Evolutionary conservation across 2,113 vertebrate species (phyloP).

Genomic region (Colius striatus): DNA sequence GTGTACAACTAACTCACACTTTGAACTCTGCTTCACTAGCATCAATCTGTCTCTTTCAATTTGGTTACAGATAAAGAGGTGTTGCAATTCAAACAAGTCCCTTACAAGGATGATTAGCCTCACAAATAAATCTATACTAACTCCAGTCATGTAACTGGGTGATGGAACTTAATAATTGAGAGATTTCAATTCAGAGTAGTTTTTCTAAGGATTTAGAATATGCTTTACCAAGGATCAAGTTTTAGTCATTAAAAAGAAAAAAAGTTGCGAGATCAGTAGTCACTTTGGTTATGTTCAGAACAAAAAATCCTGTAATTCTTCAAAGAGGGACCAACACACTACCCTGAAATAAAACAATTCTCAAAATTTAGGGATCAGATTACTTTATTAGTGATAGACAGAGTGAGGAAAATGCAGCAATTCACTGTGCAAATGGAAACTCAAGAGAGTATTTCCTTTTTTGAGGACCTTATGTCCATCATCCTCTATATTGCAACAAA

Average conservation of each 20-base stretch:
- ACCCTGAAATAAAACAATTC: not conserved
- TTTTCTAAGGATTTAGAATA: not conserved
- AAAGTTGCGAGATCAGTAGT: not conserved
- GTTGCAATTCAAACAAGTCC: not conserved
- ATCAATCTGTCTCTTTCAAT: not conserved
- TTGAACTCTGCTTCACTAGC: not conserved
- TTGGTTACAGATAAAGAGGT: not conserved
- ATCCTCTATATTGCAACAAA: not conserved
- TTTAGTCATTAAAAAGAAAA: not conserved
- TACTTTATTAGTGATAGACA: not conserved
- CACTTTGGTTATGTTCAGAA: not conserved
- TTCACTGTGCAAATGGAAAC: not conserved
- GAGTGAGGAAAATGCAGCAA: not conserved
- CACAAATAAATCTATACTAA: not conserved
- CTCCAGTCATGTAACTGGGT: not conserved
- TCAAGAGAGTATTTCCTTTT: not conserved
- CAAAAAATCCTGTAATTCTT: not conserved
- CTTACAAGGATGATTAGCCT: not conserved
- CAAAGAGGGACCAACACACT: fast-evolving
- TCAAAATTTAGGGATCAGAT: not conserved
- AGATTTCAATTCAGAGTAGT: not conserved
- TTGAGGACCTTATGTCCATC: not conserved
- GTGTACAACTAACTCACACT: not conserved
- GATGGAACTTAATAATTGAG: not conserved
- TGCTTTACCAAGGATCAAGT: not conserved